Conservation (phyloP, 2,797 vertebrate species). For the Australoheros facetus region DNA sequence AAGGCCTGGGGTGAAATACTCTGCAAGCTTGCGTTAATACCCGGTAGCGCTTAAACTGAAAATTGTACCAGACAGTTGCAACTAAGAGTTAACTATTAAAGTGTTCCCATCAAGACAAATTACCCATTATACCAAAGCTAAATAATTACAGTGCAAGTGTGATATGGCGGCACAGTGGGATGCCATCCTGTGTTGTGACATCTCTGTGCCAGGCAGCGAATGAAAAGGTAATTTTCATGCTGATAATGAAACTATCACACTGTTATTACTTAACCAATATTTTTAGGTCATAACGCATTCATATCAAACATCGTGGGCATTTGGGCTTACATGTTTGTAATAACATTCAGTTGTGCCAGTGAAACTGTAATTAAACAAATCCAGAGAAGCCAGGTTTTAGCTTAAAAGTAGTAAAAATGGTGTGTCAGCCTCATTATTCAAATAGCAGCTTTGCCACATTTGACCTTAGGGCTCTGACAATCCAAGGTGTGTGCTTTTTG, state of each 20-base stretch:
- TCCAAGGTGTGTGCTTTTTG: not conserved
- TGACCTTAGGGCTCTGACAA: not conserved
- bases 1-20: too few species aligned
- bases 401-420: not conserved
- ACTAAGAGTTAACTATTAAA: not conserved
- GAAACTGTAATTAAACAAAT: not conserved
- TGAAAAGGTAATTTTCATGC: not conserved
- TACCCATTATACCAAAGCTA: not conserved
- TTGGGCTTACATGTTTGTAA: not conserved
- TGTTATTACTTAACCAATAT: conserved; percentile 3
- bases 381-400: not conserved
- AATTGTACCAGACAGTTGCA: not conserved
- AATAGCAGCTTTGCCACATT: not conserved
- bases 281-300: not conserved
- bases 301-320: not conserved
- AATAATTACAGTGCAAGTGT: not conserved
- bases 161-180: not conserved
- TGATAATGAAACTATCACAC: not conserved
- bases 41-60: not conserved
- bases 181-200: not conserved
- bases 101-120: not conserved
- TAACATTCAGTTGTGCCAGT: not conserved
- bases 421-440: not conserved
- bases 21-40: not conserved
- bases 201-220: not conserved